phyloP scores from a whole-genome alignment of 2,888 invertebrate species.

The Phyto melanocephala region DNA sequence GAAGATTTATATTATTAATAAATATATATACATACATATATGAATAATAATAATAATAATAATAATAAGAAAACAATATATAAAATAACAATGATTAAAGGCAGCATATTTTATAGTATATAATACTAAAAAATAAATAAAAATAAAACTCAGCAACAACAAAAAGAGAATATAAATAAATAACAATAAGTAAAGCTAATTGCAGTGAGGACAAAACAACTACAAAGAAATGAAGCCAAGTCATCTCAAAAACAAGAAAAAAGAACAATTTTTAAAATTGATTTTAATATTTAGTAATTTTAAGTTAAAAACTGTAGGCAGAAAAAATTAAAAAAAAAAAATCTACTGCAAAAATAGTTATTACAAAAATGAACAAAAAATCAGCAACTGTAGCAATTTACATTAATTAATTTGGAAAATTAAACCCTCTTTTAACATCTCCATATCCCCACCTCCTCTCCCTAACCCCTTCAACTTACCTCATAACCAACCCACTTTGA shows the following conservation, averaged over 20 bases:
- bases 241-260: constrained; percentile 11
- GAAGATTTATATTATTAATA: constrained; percentile 28
- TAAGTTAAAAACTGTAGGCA: constrained; percentile 30
- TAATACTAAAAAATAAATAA: constrained; percentile 57
- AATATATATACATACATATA: background rate
- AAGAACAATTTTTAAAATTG: constrained; percentile 47
- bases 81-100: constrained; percentile 46
- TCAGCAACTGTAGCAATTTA: constrained; percentile 21
- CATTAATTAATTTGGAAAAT: constrained; percentile 7
- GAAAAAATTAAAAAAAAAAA: constrained; percentile 14
- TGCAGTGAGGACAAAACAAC: constrained; percentile 7
- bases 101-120: constrained; percentile 62
- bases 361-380: constrained; percentile 15
- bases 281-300: constrained; percentile 26
- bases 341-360: background rate
- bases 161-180: constrained; percentile 15
- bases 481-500: too few relatives aligned
- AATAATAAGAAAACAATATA: too few relatives aligned
- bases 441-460: background rate
- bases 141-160: constrained; percentile 9
- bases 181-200: constrained; percentile 8
- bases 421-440: background rate
- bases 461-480: too few relatives aligned
- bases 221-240: constrained; percentile 11
- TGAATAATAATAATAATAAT: constrained; percentile 28